Evolutionary conservation across 2,888 invertebrate species (phyloP).

Genomic region (Hypselothyrea guttata): DNA sequence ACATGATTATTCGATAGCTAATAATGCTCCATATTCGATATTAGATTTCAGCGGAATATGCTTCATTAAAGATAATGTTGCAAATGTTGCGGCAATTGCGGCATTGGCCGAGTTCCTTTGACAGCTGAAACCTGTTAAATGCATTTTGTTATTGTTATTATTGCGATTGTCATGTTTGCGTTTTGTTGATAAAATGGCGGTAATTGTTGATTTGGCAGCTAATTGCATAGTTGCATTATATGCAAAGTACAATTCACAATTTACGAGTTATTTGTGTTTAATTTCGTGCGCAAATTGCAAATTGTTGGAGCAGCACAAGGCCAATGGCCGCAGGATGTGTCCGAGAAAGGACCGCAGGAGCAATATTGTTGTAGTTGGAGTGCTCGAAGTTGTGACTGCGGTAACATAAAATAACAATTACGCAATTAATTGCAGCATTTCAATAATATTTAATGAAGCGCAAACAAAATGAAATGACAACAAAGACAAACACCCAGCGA

Average conservation of each 20-base stretch:
- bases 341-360: constrained; percentile 22
- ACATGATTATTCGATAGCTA: no score
- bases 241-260: constrained; percentile 47
- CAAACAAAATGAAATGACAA: constrained; percentile 71
- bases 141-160: background rate
- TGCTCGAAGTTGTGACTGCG: constrained; percentile 8
- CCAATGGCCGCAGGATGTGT: constrained; percentile 44
- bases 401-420: constrained; percentile 75
- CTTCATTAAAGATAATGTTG: no score
- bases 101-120: background rate
- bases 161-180: constrained; percentile 19
- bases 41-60: no score
- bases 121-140: background rate
- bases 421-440: constrained; percentile 77
- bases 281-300: constrained; percentile 71
- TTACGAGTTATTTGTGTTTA: constrained; percentile 69
- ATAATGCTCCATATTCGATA: no score
- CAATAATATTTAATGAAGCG: constrained; percentile 78
- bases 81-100: background rate
- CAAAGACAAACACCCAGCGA: constrained; percentile 14
- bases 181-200: constrained; percentile 44
- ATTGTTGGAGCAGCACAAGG: constrained; percentile 19
- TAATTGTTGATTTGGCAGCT: constrained; percentile 66
- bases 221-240: constrained; percentile 66
- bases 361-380: constrained; percentile 29